Evolutionary conservation across 2,888 invertebrate genomes (phyloP).

Genomic region (Ichneumon xanthorius): DNA sequence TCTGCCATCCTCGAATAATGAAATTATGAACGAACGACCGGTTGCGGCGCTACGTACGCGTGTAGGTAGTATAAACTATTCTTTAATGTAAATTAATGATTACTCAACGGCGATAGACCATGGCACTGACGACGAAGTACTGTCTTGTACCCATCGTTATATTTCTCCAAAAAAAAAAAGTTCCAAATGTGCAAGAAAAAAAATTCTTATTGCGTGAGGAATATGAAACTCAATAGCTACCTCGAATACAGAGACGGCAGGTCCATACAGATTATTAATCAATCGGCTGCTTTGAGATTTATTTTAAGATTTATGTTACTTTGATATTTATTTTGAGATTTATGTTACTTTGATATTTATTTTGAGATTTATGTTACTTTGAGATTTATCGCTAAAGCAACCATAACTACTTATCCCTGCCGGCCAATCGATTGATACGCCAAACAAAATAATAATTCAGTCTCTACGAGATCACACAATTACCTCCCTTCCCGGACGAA

Average conservation of each 20-base stretch:
- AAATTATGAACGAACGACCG: constrained; percentile 10
- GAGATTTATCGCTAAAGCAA: too few species aligned
- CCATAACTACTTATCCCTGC: too few species aligned
- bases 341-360: too few species aligned
- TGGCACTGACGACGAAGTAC: constrained; percentile 23
- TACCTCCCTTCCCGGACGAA: constrained; percentile 52
- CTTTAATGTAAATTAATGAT: constrained; percentile 1
- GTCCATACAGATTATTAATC: background rate
- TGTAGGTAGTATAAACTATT: constrained; percentile 3
- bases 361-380: too few species aligned
- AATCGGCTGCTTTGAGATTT: background rate
- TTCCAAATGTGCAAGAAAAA: background rate
- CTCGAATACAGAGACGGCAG: background rate
- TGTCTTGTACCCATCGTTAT: constrained; percentile 11
- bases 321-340: too few species aligned
- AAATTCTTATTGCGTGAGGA: background rate
- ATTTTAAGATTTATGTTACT: too few species aligned
- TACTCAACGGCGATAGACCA: constrained; percentile 7
- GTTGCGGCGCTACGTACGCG: constrained; percentile 1
- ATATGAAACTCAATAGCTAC: constrained; percentile 1
- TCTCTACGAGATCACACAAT: constrained; percentile 66
- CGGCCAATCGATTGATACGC: background rate
- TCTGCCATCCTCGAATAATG: background rate
- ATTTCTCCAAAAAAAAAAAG: background rate
- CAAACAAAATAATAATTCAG: constrained; percentile 3